These are phyloP conservation scores for Mylabris phalerata DNA, from an alignment of 1,140 invertebrate species.

Conservation along the genomic window DNA sequence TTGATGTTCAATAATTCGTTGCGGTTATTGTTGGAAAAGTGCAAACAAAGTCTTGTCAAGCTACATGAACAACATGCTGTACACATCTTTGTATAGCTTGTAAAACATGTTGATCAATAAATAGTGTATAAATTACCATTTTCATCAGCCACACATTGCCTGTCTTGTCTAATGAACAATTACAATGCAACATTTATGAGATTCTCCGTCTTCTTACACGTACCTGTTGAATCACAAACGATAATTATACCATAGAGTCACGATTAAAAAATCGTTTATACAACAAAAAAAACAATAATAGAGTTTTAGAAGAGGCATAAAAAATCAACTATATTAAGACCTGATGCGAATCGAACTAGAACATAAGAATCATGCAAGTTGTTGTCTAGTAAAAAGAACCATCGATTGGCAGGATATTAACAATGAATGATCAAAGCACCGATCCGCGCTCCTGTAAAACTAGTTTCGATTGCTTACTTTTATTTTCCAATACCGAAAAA, in stretches of 20 bases:
- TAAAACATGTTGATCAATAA: constrained; percentile 20
- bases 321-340: neutral
- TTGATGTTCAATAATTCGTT: too few relatives aligned
- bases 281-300: neutral
- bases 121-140: constrained; percentile 23
- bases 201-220: constrained; percentile 9
- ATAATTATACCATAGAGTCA: neutral
- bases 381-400: constrained; percentile 18
- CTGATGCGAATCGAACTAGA: constrained; percentile 27
- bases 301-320: neutral
- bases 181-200: constrained; percentile 21
- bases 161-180: constrained; percentile 19
- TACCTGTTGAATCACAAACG: neutral
- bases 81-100: constrained; percentile 6
- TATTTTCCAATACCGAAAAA: too few relatives aligned
- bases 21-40: too few relatives aligned
- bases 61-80: too few relatives aligned
- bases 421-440: constrained; percentile 21
- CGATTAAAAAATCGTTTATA: neutral
- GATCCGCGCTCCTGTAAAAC: constrained; percentile 15
- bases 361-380: constrained; percentile 22
- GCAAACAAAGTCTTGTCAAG: too few relatives aligned
- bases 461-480: constrained; percentile 14
- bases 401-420: too few relatives aligned
- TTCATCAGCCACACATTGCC: constrained; percentile 9